Conservation (phyloP, 2,797 vertebrate genomes). For the Cynodonichthys magdalenae region DNA sequence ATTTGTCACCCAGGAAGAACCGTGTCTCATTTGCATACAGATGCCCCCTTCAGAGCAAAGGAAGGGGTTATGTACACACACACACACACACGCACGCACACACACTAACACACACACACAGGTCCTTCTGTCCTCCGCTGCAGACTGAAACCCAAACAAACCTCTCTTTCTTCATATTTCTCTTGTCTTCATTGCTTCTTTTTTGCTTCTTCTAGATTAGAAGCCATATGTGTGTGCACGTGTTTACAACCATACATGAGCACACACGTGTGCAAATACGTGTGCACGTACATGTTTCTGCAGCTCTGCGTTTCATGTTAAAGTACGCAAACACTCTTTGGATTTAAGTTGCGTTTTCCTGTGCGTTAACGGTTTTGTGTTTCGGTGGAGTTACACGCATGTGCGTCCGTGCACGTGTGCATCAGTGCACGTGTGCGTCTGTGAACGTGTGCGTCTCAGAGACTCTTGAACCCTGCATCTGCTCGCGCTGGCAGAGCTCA, state of each 20-base stretch:
- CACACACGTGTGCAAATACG: constrained; percentile 6
- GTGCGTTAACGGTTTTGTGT: constrained; percentile 10
- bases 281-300: constrained; percentile 7
- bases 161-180: constrained; percentile 53
- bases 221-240: constrained; percentile 14
- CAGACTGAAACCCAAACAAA: constrained; percentile 54
- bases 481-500: constrained; percentile 60
- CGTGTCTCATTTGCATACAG: constrained; percentile 83
- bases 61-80: constrained; percentile 55
- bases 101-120: constrained; percentile 46
- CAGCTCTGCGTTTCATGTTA: constrained; percentile 7
- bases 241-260: not conserved
- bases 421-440: no score
- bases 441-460: constrained; percentile 15
- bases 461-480: constrained; percentile 67
- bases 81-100: constrained; percentile 26
- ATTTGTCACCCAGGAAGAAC: constrained; percentile 84
- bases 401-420: constrained; percentile 10
- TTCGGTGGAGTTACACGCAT: not conserved
- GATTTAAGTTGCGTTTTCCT: constrained; percentile 3
- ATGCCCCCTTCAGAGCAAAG: constrained; percentile 80
- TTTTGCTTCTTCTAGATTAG: constrained; percentile 38
- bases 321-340: constrained; percentile 2
- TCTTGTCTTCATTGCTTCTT: constrained; percentile 37
- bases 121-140: constrained; percentile 52